These are phyloP conservation scores for Aphelocoma coerulescens DNA, from an alignment of 2,113 vertebrate genomes.

Conservation along the genomic window DNA sequence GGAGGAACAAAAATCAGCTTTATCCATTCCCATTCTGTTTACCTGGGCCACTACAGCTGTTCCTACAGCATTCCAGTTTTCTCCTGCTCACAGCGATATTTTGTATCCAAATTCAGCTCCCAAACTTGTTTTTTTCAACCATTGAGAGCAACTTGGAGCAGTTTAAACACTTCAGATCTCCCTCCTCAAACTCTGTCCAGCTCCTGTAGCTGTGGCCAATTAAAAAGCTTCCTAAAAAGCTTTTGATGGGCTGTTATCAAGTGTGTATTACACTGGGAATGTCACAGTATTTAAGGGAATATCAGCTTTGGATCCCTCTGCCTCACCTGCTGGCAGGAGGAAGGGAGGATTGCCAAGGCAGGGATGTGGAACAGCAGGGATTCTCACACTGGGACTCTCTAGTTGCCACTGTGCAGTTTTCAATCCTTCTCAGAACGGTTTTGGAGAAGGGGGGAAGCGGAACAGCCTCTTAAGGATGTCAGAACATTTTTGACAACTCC, in stretches of 20 bases:
- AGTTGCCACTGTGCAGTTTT: not conserved
- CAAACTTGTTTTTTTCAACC: not conserved
- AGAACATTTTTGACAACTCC: not conserved
- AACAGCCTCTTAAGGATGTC: accelerated
- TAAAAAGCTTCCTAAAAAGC: not conserved
- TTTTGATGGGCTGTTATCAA: not conserved
- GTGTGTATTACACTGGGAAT: not conserved
- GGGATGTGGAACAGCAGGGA: not conserved
- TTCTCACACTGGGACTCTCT: not conserved
- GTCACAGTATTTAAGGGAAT: not conserved
- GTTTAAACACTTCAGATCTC: not conserved
- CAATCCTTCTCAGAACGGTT: not conserved
- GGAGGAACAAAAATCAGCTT: not conserved
- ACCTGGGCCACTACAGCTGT: not conserved
- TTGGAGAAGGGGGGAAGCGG: not conserved
- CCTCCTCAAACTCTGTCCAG: not conserved
- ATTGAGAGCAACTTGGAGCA: not conserved
- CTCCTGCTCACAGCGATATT: not conserved
- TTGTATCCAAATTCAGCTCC: not conserved
- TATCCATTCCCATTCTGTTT: not conserved
- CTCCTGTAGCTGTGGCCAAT: not conserved
- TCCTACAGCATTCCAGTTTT: not conserved
- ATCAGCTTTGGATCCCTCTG: not conserved
- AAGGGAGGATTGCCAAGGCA: not conserved
- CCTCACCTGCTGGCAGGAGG: conserved; percentile 53